Evolutionary conservation across 1,140 invertebrate genomes (phyloP).

Genomic region (Lepidotrigona ventralis): DNA sequence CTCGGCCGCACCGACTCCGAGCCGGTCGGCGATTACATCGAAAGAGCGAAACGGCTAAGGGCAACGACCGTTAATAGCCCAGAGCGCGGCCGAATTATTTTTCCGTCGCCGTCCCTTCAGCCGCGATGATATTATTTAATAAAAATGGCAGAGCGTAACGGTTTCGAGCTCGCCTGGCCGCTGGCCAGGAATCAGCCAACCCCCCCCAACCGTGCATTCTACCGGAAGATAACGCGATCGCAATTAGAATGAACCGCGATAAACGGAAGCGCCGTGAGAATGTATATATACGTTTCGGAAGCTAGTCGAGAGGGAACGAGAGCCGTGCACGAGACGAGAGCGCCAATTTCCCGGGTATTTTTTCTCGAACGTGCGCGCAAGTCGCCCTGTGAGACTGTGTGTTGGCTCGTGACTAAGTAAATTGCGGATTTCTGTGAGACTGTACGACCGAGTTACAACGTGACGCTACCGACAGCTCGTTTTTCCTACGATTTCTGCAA

Average conservation of each 20-base stretch:
- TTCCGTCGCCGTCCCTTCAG: too few species aligned
- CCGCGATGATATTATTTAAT: conserved; percentile 9
- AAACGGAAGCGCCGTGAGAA: neutral
- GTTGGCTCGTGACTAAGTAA: too few species aligned
- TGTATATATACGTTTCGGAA: neutral
- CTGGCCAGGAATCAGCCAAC: neutral
- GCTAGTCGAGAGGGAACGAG: neutral
- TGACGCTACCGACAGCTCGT: too few species aligned
- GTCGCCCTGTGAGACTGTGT: neutral
- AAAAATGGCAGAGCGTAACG: conserved; percentile 38
- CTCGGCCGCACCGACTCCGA: neutral
- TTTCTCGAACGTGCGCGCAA: neutral
- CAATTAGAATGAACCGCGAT: conserved; percentile 15
- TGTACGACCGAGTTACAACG: too few species aligned
- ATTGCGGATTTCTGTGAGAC: too few species aligned
- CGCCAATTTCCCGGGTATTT: neutral
- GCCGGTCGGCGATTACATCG: neutral
- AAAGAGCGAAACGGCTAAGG: neutral
- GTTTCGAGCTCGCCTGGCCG: neutral
- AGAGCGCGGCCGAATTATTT: neutral
- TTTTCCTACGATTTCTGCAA: too few species aligned
- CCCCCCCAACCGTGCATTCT: neutral
- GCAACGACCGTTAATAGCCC: conserved; percentile 5
- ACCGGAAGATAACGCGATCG: conserved; percentile 21
- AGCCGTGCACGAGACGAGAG: too few species aligned